Base-by-base conservation (phyloP, 1,140 invertebrate species). In the Druon quercuslanigerum region DNA sequence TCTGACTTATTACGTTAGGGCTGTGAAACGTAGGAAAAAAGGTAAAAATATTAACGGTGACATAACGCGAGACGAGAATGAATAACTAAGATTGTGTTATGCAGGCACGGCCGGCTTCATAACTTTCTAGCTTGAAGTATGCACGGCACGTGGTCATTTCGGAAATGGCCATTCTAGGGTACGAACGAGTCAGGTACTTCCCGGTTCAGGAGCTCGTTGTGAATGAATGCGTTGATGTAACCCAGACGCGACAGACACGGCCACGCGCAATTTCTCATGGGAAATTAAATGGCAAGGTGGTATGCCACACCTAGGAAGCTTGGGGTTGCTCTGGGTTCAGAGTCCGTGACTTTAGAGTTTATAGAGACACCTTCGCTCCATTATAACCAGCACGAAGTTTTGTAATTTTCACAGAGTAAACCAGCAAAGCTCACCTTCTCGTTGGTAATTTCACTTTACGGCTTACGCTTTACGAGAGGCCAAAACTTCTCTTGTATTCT, bases 201-300 rank as follows among this genome's bases (percentile, higher is more conserved):
- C 74, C 54, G 72, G 77, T 82, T 73, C 79, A 79, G 77, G 76
- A 78, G 71, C 79, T 83, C 82, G 84, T 87, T 87, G 87, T 84
- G 86, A 88, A 87, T 84, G 84, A 84, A 87, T 75, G 77, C 51
- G 72, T 46, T 56, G 66, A 76, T 56, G 78, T 71, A 75, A 75
- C 75, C 75, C 71, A 82, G 80, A 83, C 82, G 83, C 79, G 82
- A 79, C 50, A n/a, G 73, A 71, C 73, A 71, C 74, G 79, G 71
- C 75, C 79, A 79, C 78, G 78, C 78, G 85, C 87, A 85, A 87
- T 89, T 88, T 88, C 87, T 89, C 88, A 87, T 86, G 88, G 88
- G 87, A 88, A 89, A 88, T 88, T 87, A 87, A 87, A 84, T 82
- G 82, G 72, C 74, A 78, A 75, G 83, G 71, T 74, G 14, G 80